Evolutionary conservation across 2,888 invertebrate genomes (phyloP).

Genomic region (Phyto melanocephala): DNA sequence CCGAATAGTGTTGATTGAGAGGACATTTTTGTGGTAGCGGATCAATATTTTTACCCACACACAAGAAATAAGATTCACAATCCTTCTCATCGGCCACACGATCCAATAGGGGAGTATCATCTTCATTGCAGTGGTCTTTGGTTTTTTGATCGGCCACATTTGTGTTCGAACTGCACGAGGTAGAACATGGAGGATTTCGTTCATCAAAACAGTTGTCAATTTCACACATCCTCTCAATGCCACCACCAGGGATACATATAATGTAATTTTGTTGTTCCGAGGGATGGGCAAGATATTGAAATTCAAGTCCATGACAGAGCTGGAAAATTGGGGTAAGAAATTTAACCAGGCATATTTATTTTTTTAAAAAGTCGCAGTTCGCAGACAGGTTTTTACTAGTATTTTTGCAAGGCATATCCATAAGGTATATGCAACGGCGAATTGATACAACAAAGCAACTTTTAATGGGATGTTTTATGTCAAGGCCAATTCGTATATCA

Average conservation of each 20-base stretch:
- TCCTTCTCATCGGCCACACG: slow-evolving; percentile 46
- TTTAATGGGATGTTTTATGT: no score
- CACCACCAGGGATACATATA: slow-evolving; percentile 57
- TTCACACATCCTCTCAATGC: not conserved
- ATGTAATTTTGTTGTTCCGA: slow-evolving; percentile 63
- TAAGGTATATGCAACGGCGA: no score
- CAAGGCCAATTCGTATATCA: no score
- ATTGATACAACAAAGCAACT: no score
- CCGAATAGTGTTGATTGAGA: slow-evolving; percentile 65
- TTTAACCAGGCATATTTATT: not conserved
- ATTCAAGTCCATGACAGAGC: slow-evolving; percentile 32
- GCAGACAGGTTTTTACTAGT: not conserved
- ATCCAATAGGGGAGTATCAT: not conserved
- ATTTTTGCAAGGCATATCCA: not conserved
- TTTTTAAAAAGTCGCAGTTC: not conserved
- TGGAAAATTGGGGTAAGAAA: not conserved
- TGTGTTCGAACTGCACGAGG: not conserved
- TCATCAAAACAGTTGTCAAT: slow-evolving; percentile 34
- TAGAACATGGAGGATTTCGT: slow-evolving; percentile 13
- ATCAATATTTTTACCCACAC: slow-evolving; percentile 39
- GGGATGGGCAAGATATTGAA: slow-evolving; percentile 56
- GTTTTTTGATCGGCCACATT: slow-evolving; percentile 3
- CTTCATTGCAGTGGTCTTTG: slow-evolving; percentile 10
- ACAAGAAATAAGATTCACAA: slow-evolving; percentile 64
- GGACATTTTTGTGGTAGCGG: slow-evolving; percentile 58